Evolutionary conservation across 2,888 invertebrate genomes (phyloP).

Genomic region (Drosophila longiperda): DNA sequence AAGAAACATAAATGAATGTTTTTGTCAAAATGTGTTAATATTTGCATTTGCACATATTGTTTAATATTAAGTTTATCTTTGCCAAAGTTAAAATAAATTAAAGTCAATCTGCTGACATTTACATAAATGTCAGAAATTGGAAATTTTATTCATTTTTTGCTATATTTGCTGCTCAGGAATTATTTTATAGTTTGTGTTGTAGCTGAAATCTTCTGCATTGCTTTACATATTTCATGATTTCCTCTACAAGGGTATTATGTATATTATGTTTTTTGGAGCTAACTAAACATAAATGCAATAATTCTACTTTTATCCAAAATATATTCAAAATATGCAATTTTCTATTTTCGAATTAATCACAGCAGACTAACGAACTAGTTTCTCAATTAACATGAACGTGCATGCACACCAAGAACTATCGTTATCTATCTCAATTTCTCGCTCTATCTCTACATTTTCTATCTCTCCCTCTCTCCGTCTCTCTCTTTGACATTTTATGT

Average conservation of each 20-base stretch:
- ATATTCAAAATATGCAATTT: background rate
- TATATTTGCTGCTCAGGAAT: background rate
- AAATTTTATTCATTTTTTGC: background rate
- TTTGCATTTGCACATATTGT: background rate
- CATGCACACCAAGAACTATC: background rate
- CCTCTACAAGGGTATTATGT: background rate
- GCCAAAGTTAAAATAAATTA: background rate
- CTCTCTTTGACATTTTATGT: background rate
- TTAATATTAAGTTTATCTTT: background rate
- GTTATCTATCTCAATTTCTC: background rate
- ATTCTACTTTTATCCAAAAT: background rate
- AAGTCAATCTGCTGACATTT: background rate
- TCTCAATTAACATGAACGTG: background rate
- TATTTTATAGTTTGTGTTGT: background rate
- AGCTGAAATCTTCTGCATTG: background rate
- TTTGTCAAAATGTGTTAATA: background rate
- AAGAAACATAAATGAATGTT: background rate
- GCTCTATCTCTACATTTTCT: background rate
- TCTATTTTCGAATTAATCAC: background rate
- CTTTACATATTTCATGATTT: background rate
- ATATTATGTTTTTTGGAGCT: background rate
- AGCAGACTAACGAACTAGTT: background rate
- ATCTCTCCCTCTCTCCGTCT: too few relatives aligned
- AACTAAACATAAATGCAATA: background rate
- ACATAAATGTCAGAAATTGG: background rate